phyloP scores from a whole-genome alignment of 2,888 invertebrate species.

The Timandra comae region DNA sequence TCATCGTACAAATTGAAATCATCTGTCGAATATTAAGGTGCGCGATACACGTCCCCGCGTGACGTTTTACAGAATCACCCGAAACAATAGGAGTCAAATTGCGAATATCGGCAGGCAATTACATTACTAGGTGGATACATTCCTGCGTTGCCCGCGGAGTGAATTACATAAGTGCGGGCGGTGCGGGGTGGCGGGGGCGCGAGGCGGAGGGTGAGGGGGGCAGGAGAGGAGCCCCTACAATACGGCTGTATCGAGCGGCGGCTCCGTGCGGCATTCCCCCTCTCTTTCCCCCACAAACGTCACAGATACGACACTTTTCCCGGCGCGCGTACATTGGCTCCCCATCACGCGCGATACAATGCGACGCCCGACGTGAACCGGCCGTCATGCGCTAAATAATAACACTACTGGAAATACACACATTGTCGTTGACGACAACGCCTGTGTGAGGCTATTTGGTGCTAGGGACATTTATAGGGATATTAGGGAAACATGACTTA shows the following conservation, averaged over 20 bases:
- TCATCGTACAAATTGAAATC: too few relatives aligned
- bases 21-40: too few relatives aligned
- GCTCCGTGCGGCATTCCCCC: slow-evolving; percentile 44
- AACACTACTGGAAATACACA: too few relatives aligned
- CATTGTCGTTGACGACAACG: too few relatives aligned
- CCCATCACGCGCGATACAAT: slow-evolving; percentile 29
- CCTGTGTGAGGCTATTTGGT: too few relatives aligned
- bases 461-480: too few relatives aligned
- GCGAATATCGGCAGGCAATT: slow-evolving; percentile 46
- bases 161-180: slow-evolving; percentile 42
- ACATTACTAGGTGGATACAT: slow-evolving; percentile 36
- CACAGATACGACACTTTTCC: slow-evolving; percentile 31
- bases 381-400: background rate
- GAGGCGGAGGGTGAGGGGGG: slow-evolving; percentile 31
- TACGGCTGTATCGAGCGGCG: slow-evolving; percentile 40
- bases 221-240: slow-evolving; percentile 41
- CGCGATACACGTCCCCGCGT: slow-evolving; percentile 2
- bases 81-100: slow-evolving; percentile 21
- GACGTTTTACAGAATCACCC: slow-evolving; percentile 6
- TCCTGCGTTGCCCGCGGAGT: slow-evolving; percentile 36
- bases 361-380: background rate
- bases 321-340: slow-evolving; percentile 35
- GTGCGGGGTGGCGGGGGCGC: slow-evolving; percentile 19
- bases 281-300: slow-evolving; percentile 28
- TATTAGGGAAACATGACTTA: too few relatives aligned